These are phyloP conservation scores for Palloptera scutellata DNA, from an alignment of 2,888 invertebrate species.

Conservation along the genomic window DNA sequence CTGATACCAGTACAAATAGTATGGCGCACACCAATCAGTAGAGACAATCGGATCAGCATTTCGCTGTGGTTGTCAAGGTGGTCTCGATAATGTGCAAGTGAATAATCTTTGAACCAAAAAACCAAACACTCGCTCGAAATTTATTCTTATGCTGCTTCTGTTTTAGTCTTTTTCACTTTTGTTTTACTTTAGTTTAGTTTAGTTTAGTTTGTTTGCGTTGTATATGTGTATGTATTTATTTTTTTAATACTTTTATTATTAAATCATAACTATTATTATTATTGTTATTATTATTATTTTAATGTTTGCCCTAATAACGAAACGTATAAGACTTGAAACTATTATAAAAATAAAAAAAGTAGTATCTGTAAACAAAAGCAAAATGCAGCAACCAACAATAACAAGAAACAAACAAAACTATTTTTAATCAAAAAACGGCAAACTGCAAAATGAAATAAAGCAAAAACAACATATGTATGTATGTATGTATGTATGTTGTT, in stretches of 20 bases:
- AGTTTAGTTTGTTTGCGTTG: background rate
- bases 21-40: too few species aligned
- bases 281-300: background rate
- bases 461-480: constrained; percentile 8
- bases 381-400: background rate
- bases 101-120: too few species aligned
- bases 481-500: background rate
- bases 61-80: too few species aligned
- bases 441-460: constrained; percentile 8
- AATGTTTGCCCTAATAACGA: constrained; percentile 29
- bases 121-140: too few species aligned
- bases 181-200: background rate
- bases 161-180: background rate
- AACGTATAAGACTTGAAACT: constrained; percentile 32
- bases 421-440: background rate
- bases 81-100: too few species aligned
- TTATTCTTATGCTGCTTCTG: background rate
- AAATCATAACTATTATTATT: background rate
- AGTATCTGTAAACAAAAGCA: too few species aligned
- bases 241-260: background rate
- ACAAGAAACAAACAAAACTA: background rate
- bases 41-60: too few species aligned
- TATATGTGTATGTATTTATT: background rate
- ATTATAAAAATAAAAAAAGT: constrained; percentile 8
- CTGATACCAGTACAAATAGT: too few species aligned